Evolutionary conservation across 2,113 vertebrate genomes (phyloP), one percentile per base, ranked within the genome.

Genomic region (Heterotilapia buettikoferi): DNA sequence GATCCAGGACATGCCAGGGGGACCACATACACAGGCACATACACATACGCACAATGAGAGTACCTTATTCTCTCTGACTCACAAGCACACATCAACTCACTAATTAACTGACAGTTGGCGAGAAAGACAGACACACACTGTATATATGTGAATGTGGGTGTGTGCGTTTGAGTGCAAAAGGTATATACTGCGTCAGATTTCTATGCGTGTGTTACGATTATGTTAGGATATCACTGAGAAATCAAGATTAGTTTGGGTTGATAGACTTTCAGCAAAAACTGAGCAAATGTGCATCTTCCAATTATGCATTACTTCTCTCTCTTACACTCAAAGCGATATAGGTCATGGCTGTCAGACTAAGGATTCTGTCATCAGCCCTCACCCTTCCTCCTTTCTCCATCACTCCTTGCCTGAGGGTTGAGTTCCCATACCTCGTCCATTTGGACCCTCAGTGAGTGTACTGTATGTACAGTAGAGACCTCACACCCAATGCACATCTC

Each of bases 341-440:
- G 98, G 98, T 98, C 98, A 98, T 95, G 95, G 97, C 96, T 98
- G 97, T 98, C 97, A 97, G 96, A 97, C 96, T 97, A 95, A 96
- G 96, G 95, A 96, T 96, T 95, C 94, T 94, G 96, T 97, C 97
- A 97, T 95, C 93, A 92, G 86, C 80, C 84, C 38, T 52, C 80
- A 71, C 33, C 43, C 54, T 50, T 47, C 53, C 83, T 80, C 68
- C 96, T 79, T 71, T 71, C 76, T 97, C 97, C 97, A 97, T 97
- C 96, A 97, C 95, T 95, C 93, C 94, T 97, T 95, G 97, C 97
- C 97, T 95, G 96, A 50, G 97, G 97, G 97, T 93, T 97, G 96
- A 97, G 96, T 95, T 97, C 97, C 97, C 97, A 97, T 96, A 96
- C 96, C 96, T 97, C 16, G 97, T 97, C 97, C 97, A 96, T 98